phyloP scores from a whole-genome alignment of 2,888 invertebrate species.

The Pterostichus niger region DNA sequence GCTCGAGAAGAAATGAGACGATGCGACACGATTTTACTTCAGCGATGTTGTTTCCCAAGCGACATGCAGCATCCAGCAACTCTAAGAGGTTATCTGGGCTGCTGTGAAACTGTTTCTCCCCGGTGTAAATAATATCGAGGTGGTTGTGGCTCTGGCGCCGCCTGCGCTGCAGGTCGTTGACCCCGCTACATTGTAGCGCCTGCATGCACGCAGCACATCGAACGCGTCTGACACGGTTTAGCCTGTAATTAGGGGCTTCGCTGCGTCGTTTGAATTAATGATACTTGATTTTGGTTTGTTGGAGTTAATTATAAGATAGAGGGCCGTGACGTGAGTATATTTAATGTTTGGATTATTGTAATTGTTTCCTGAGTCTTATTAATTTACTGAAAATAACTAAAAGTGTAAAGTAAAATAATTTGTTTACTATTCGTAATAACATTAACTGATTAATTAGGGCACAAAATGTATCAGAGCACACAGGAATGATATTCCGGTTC shows the following conservation, averaged over 20 bases:
- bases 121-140: not conserved
- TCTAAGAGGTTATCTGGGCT: slow-evolving; percentile 8
- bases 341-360: no score
- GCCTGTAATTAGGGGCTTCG: slow-evolving; percentile 6
- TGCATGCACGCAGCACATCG: slow-evolving; percentile 1
- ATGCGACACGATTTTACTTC: not conserved
- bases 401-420: no score
- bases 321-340: not conserved
- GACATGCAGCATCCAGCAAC: not conserved
- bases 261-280: no score
- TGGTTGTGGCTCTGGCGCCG: not conserved
- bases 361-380: no score
- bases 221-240: not conserved
- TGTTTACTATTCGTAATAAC: not conserved
- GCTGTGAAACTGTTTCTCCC: slow-evolving; percentile 1
- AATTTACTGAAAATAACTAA: no score
- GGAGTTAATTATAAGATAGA: not conserved
- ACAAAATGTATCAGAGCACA: no score
- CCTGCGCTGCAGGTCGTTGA: not conserved
- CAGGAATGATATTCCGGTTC: no score
- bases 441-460: no score
- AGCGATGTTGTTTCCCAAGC: not conserved
- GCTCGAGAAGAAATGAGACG: not conserved
- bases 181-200: not conserved
- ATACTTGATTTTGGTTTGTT: slow-evolving; percentile 2